Conservation (phyloP, 2,113 vertebrate species). For the Chaetodon trifascialis region DNA sequence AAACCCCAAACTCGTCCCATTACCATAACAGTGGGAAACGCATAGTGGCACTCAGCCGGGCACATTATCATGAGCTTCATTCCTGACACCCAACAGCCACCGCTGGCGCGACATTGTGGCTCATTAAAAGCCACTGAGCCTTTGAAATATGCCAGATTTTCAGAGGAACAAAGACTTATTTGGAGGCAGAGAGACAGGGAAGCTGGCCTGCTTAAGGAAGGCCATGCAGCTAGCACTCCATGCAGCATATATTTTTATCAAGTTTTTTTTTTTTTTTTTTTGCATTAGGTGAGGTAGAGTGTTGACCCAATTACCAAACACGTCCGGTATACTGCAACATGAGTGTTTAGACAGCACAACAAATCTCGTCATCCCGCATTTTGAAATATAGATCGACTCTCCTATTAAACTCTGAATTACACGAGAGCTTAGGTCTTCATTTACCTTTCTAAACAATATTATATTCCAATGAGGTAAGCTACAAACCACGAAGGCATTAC, state of each 20-base stretch:
- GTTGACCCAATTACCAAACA: slow-evolving; percentile 43
- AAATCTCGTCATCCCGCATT: slow-evolving; percentile 42
- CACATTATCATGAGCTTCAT: slow-evolving; percentile 77
- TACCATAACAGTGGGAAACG: slow-evolving; percentile 75
- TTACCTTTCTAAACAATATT: slow-evolving; percentile 72
- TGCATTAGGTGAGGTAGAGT: slow-evolving; percentile 29
- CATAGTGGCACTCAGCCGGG: slow-evolving; percentile 64
- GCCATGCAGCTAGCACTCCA: slow-evolving; percentile 10
- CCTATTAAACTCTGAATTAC: slow-evolving; percentile 60
- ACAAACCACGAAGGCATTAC: slow-evolving; percentile 49
- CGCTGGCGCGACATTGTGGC: slow-evolving; percentile 64
- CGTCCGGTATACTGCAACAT: slow-evolving; percentile 11
- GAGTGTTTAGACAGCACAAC: slow-evolving; percentile 17
- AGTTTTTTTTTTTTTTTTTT: slow-evolving; percentile 3
- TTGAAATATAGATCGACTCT: slow-evolving; percentile 16
- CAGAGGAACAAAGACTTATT: slow-evolving; percentile 68
- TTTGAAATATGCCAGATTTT: slow-evolving; percentile 77
- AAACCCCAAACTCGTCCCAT: slow-evolving; percentile 56
- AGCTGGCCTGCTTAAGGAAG: slow-evolving; percentile 41
- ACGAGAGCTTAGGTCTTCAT: slow-evolving; percentile 60
- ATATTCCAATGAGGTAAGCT: slow-evolving; percentile 54
- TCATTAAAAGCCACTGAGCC: slow-evolving; percentile 81
- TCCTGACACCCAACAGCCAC: slow-evolving; percentile 74
- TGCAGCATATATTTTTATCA: slow-evolving; percentile 38
- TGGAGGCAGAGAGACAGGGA: slow-evolving; percentile 37